These are phyloP conservation scores for Bugulina stolonifera DNA, from an alignment of 2,888 invertebrate genomes.

Conservation along the genomic window DNA sequence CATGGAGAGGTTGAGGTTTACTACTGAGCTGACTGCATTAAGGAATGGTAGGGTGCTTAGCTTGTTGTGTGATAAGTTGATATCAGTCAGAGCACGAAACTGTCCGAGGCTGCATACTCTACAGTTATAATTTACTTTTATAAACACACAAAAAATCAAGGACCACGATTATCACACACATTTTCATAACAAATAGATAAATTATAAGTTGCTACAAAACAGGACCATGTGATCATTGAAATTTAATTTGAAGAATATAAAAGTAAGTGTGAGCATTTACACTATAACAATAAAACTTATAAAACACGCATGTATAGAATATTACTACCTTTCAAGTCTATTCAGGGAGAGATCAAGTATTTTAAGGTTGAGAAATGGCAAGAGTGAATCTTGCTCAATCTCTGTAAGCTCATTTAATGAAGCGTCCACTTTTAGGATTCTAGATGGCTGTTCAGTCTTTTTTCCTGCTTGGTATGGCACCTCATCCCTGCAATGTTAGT, in stretches of 20 bases:
- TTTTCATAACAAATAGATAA: too few relatives aligned
- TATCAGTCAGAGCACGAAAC: constrained; percentile 34
- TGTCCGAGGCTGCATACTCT: constrained; percentile 34
- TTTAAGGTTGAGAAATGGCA: constrained; percentile 37
- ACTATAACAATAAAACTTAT: too few relatives aligned
- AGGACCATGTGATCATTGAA: too few relatives aligned
- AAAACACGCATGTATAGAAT: too few relatives aligned
- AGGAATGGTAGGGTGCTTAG: constrained; percentile 37
- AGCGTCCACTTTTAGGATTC: constrained; percentile 29
- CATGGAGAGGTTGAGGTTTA: constrained; percentile 40
- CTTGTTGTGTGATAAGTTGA: constrained; percentile 44
- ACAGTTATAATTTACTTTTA: not conserved
- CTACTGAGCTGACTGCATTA: constrained; percentile 32
- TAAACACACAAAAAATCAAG: too few relatives aligned
- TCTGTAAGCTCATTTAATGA: constrained; percentile 42
- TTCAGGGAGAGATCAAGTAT: constrained; percentile 43
- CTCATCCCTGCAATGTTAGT: not conserved
- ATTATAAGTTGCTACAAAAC: too few relatives aligned
- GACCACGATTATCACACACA: too few relatives aligned
- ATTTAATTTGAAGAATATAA: too few relatives aligned
- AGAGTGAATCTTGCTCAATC: constrained; percentile 36
- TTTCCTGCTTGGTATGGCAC: not conserved
- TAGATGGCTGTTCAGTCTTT: constrained; percentile 28
- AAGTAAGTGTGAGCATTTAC: too few relatives aligned
- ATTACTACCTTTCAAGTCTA: constrained; percentile 38